phyloP scores from a whole-genome alignment of 2,888 invertebrate genomes.

The Microchrysa polita region DNA sequence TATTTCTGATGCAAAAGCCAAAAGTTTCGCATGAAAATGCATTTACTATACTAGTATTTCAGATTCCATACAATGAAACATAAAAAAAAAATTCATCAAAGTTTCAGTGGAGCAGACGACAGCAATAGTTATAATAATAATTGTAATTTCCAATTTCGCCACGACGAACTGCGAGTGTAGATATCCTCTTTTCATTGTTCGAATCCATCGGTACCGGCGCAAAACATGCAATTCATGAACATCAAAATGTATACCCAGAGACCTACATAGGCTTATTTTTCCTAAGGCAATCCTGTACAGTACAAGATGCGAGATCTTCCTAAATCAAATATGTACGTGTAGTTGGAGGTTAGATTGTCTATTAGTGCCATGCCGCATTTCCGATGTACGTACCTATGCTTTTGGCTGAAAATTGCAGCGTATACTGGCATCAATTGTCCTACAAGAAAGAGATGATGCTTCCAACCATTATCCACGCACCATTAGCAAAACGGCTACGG shows the following conservation, averaged over 20 bases:
- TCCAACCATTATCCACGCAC: too few species aligned
- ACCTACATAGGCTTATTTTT: slow-evolving; percentile 31
- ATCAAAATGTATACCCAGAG: slow-evolving; percentile 11
- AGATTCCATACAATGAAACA: not conserved
- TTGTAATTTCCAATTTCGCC: slow-evolving; percentile 23
- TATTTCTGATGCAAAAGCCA: not conserved
- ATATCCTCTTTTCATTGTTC: too few species aligned
- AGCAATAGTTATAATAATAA: slow-evolving; percentile 10
- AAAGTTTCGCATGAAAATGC: not conserved
- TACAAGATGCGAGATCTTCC: not conserved
- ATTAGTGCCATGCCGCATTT: too few species aligned
- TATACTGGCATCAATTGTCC: too few species aligned
- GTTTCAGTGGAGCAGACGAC: slow-evolving; percentile 36
- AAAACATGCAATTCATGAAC: slow-evolving; percentile 8
- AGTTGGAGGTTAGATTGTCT: too few species aligned
- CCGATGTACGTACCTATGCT: too few species aligned
- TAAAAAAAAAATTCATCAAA: not conserved
- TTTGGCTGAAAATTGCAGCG: too few species aligned
- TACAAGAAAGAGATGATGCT: not conserved
- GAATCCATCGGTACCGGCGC: not conserved
- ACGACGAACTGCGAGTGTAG: not conserved
- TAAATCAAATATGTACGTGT: too few species aligned
- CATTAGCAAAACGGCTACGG: too few species aligned
- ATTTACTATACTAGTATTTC: not conserved
- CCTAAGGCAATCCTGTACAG: slow-evolving; percentile 14